These are phyloP conservation scores for Tiphia femorata DNA, from an alignment of 2,888 invertebrate species.

Conservation along the genomic window DNA sequence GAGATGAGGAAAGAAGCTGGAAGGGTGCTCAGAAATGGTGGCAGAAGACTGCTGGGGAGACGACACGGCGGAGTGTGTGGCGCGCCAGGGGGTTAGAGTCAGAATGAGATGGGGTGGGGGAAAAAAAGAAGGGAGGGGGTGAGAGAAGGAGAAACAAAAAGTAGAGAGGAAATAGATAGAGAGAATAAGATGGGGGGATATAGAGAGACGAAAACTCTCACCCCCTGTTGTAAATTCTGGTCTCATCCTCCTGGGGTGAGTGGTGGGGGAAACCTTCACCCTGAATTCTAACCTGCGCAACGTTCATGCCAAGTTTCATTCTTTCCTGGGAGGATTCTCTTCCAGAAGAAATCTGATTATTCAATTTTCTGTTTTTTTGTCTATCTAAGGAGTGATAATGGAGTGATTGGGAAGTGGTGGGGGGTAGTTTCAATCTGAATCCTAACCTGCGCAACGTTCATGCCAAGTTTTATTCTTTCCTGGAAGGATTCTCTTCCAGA, in stretches of 20 bases:
- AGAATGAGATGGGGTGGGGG: too few species aligned
- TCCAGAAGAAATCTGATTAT: not conserved
- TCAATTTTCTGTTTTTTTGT: too few species aligned
- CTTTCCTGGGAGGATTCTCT: not conserved
- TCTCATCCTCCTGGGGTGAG: constrained; percentile 16
- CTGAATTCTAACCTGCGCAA: constrained; percentile 33
- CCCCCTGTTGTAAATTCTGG: constrained; percentile 29
- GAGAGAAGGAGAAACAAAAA: too few species aligned
- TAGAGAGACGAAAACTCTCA: constrained; percentile 3
- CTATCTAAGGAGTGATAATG: too few species aligned
- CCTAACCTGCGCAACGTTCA: constrained; percentile 33
- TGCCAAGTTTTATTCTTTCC: constrained; percentile 5
- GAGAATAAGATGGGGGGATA: too few species aligned
- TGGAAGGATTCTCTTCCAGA: not conserved
- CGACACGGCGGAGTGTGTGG: too few species aligned
- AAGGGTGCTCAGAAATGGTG: too few species aligned
- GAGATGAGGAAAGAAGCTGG: too few species aligned
- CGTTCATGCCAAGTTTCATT: constrained; percentile 13
- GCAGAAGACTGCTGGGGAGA: too few species aligned
- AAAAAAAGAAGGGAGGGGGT: too few species aligned
- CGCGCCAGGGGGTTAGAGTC: too few species aligned
- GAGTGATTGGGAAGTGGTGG: constrained; percentile 5
- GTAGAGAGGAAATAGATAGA: too few species aligned
- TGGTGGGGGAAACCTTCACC: constrained; percentile 9
- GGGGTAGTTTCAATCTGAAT: constrained; percentile 15